Percentiles rank a stretch among this genome's conserved stretches.
Conservation (phyloP, 1,140 invertebrate species). For the Asobara japonica region DNA sequence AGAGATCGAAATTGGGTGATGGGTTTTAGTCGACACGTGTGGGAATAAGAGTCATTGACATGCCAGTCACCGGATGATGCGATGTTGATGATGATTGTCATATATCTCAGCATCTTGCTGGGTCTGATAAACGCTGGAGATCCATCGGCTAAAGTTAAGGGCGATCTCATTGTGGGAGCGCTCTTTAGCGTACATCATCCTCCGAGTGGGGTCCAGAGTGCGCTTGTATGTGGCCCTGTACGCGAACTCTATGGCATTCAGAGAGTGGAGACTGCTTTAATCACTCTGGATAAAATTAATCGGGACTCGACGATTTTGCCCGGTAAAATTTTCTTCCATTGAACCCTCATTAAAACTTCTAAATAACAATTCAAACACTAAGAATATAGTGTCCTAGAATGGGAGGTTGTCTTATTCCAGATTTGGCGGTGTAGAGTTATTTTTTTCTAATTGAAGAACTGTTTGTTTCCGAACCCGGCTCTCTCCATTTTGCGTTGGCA, state of each 20-base stretch:
- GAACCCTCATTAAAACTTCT: too few species aligned
- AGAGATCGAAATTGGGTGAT: neutral
- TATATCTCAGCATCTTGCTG: neutral
- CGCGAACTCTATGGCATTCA: conserved; percentile 84
- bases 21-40: neutral
- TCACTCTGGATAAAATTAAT: conserved; percentile 68
- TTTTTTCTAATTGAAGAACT: too few species aligned
- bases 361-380: too few species aligned
- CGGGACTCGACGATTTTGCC: conserved; percentile 62
- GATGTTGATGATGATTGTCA: neutral
- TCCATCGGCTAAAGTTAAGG: conserved; percentile 43
- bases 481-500: too few species aligned
- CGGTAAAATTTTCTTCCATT: too few species aligned
- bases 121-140: neutral
- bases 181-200: conserved; percentile 79
- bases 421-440: too few species aligned
- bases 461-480: too few species aligned
- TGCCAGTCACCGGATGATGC: neutral
- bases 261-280: conserved; percentile 76
- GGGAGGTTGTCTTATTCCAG: too few species aligned
- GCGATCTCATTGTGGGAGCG: conserved; percentile 79
- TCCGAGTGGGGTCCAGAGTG: conserved; percentile 69
- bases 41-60: neutral
- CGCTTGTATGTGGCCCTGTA: conserved; percentile 72
- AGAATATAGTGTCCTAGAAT: too few species aligned